Evolutionary conservation across 1,140 invertebrate genomes (phyloP), one percentile per base, ranked within the genome.

Genomic region (Calliopsis andreniformis): DNA sequence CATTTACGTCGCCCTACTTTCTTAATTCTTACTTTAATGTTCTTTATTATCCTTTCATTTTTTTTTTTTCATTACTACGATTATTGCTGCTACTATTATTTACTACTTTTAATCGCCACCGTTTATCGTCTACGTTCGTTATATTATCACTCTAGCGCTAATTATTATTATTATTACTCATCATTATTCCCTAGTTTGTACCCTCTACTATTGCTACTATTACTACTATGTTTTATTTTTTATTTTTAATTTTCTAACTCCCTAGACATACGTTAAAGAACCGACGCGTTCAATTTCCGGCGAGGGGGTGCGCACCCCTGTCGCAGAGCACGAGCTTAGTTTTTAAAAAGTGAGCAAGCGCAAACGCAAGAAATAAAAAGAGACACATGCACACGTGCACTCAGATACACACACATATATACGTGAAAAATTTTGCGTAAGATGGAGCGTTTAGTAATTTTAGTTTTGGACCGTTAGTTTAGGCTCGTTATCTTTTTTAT

Each of bases 91-190:
- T 47, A 51, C 30, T 25, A 58, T 61, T 23, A 59, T 61, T 43
- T 18, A 20, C 32, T 80, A 80, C 56, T 58, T 63, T 79, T 79
- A 79, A 76, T 79, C n/a, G 23, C 47, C 77, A 73, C 42, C 61
- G 39, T 53, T 79, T 77, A 53, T 58, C 72, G 45, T 59, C 45
- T 42, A n/a, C 49, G 39, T 66, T 66, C 62, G 49, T 78, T 67
- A 67, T 49, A 67, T 49, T 47, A 28, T 82, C 82, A 79, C 62
- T 73, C 42, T 77, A 80, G 71, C 66, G 59, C 76, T 83, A 75
- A 71, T 82, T 82, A 82, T 42, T 70, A 77, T 78, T 82, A 82
- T 39, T 43, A 73, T 73, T 78, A 63, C 43, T 68, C 51, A 63
- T 78, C 53, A 49, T 66, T 45, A 18, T 76, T 64, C 64, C 32